Percentiles rank a stretch among this genome's conserved stretches.
phyloP scores from a whole-genome alignment of 2,888 invertebrate genomes.

The Drosophila nigricruria region DNA sequence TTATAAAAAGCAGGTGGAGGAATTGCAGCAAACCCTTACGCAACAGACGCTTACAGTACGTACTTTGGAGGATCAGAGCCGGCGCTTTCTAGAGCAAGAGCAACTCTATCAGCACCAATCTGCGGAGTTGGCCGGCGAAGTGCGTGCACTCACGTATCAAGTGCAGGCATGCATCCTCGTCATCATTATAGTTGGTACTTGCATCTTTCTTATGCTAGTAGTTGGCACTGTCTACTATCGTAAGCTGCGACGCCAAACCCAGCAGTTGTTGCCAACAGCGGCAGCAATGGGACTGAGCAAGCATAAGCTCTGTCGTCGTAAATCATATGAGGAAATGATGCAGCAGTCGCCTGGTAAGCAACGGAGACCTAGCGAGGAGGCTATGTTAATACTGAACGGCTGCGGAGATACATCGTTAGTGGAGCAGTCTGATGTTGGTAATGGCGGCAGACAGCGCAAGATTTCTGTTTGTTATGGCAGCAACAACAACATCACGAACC shows the following conservation, averaged over 20 bases:
- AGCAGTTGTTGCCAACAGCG: slow-evolving; percentile 57
- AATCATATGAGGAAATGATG: slow-evolving; percentile 88
- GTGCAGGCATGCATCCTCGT: slow-evolving; percentile 86
- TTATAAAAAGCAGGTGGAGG: slow-evolving; percentile 98
- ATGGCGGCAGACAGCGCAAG: slow-evolving; percentile 78
- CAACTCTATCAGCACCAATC: slow-evolving; percentile 92
- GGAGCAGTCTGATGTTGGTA: not conserved
- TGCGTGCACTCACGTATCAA: slow-evolving; percentile 88
- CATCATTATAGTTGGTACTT: slow-evolving; percentile 83
- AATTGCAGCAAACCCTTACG: slow-evolving; percentile 94
- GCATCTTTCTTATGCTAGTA: slow-evolving; percentile 81
- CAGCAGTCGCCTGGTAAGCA: slow-evolving; percentile 73
- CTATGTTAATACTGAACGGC: slow-evolving; percentile 87
- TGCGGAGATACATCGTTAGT: slow-evolving; percentile 75
- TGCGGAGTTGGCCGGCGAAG: slow-evolving; percentile 88
- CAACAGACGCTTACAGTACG: slow-evolving; percentile 92
- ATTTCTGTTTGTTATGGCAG: slow-evolving; percentile 83
- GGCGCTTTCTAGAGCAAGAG: slow-evolving; percentile 90
- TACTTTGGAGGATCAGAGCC: slow-evolving; percentile 90
- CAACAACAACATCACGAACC: slow-evolving; percentile 68
- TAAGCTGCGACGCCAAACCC: slow-evolving; percentile 77
- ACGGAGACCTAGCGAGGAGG: slow-evolving; percentile 91
- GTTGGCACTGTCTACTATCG: slow-evolving; percentile 83
- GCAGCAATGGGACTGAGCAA: slow-evolving; percentile 23
- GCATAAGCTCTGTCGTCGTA: slow-evolving; percentile 86